These are phyloP conservation scores for Lepisosteus osseus DNA, from an alignment of 2,113 vertebrate genomes.

Conservation along the genomic window DNA sequence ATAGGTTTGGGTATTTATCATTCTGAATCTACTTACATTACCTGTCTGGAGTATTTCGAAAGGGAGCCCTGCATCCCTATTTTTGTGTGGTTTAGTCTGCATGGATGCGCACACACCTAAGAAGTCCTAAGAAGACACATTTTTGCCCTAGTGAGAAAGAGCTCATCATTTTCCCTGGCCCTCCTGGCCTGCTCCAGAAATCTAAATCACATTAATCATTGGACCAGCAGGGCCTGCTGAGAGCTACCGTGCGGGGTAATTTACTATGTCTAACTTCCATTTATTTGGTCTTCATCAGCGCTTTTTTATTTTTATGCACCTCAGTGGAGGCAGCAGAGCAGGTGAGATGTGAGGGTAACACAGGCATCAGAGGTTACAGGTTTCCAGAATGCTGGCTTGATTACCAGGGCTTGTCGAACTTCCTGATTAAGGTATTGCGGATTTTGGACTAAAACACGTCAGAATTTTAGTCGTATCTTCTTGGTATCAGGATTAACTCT, in stretches of 20 bases:
- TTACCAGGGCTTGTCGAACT: no score
- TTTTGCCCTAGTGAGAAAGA: constrained; percentile 31
- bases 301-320: constrained; percentile 37
- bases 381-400: no score
- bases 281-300: constrained; percentile 48
- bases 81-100: neutral
- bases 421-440: no score
- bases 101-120: neutral
- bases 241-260: constrained; percentile 42
- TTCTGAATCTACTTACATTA: no score
- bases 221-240: constrained; percentile 24
- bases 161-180: constrained; percentile 42
- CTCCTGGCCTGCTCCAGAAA: constrained; percentile 49
- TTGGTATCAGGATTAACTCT: no score
- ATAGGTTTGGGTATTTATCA: no score
- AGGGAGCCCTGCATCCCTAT: no score
- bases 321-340: constrained; percentile 36
- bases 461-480: no score
- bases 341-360: neutral
- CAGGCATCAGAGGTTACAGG: neutral
- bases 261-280: constrained; percentile 42
- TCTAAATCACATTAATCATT: constrained; percentile 41
- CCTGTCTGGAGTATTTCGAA: no score
- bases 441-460: no score
- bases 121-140: neutral